Conservation (phyloP, 2,888 invertebrate genomes). For the Drosophila meridionalis region DNA sequence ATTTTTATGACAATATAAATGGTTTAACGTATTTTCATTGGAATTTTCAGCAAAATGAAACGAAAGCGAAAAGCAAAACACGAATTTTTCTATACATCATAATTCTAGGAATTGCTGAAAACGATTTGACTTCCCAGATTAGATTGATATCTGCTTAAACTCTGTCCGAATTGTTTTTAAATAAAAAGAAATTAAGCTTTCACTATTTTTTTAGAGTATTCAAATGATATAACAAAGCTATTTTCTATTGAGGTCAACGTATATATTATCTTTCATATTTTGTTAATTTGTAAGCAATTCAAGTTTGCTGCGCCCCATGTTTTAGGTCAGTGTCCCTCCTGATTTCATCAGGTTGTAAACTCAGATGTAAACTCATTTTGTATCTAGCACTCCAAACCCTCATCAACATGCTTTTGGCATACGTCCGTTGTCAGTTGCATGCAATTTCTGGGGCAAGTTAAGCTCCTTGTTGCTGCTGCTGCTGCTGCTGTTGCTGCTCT, state of each 20-base stretch:
- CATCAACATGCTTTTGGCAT: conserved; percentile 33
- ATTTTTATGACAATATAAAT: neutral
- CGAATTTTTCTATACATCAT: neutral
- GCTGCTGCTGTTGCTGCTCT: neutral
- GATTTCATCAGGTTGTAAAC: neutral
- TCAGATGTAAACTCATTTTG: neutral
- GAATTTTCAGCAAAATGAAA: neutral
- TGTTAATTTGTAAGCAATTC: neutral
- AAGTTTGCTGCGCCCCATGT: neutral
- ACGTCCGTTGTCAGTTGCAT: conserved; percentile 47
- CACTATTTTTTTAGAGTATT: neutral
- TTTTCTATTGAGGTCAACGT: neutral
- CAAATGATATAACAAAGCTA: neutral
- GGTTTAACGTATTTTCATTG: neutral
- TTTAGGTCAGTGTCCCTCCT: neutral
- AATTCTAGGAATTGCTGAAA: neutral
- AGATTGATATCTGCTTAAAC: neutral
- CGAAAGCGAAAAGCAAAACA: neutral
- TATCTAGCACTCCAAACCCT: conserved; percentile 24
- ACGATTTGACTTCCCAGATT: neutral
- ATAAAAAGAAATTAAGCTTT: neutral
- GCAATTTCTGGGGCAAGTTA: conserved; percentile 17
- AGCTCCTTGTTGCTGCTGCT: neutral
- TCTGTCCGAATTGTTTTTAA: neutral
- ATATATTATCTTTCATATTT: neutral